Base-by-base conservation (phyloP, 1,140 invertebrate species). In the Ylistrum balloti region DNA sequence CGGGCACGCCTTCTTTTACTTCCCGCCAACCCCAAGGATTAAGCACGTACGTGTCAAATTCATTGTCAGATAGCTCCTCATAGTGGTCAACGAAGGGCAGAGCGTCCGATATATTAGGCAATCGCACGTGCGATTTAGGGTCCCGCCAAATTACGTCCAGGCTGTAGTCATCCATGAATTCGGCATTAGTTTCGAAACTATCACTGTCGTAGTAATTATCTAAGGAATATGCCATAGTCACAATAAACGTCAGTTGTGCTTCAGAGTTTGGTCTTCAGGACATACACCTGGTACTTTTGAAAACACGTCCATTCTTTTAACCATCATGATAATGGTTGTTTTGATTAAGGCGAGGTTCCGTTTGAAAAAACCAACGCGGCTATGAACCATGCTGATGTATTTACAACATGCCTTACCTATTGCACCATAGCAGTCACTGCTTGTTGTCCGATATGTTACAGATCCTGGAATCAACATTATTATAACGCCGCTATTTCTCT, bases 1-100 rank as follows among this genome's bases (percentile, higher is more conserved):
- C 35, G 22, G 89, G 89, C 1, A 88, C 33, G 13, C 85, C 88
- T 32, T 88, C 33, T 32, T 90, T 86, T 0, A 88, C 89, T n/a
- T 92, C 88, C 15, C 87, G 33, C 91, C 91, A 92, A 17, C 88
- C 86, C 91, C 91, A 92, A 3, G 91, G 91, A n/a, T 92, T 33
- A 1, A 92, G 22, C 2, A 92, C 89, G 33, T 89, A 92, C n/a
- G 89, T 87, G 48, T 92, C 91, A 85, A 85, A 89, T 20, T 92
- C 89, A 28, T 90, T 86, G 13, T 88, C 89, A 7, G 87, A 86
- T 3, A 90, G 20, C 20, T 90, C 88, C 28, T 74, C 56, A 28
- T 74, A 74, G n/a, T 9, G 9, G 56, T 74, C 56, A 22, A 74
- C 56, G 11, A 74, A 74, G 0, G 56, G 56, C 5, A 74, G 56